Conservation (phyloP, 2,797 vertebrate genomes). For the Cyclura pinguis region DNA sequence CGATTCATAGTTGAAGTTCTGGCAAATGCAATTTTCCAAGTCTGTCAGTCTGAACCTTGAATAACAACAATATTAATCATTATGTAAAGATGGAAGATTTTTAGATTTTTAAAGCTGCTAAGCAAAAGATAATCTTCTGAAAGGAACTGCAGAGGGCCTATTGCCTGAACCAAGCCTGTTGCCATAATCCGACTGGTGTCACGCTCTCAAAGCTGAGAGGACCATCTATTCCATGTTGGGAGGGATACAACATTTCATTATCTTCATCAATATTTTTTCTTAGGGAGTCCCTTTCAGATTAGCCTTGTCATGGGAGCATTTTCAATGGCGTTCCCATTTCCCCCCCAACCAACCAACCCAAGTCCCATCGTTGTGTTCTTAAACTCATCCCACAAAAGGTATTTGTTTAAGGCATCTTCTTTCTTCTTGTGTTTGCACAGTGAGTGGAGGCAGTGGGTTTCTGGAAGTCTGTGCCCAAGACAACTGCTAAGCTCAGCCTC, state of each 20-base stretch:
- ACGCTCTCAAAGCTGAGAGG: slow-evolving; percentile 59
- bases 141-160: slow-evolving; percentile 66
- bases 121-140: slow-evolving; percentile 75
- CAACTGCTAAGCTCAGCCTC: slow-evolving; percentile 73
- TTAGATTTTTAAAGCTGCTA: slow-evolving; percentile 61
- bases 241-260: slow-evolving; percentile 71
- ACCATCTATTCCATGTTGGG: slow-evolving; percentile 41
- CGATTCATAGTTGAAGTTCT: slow-evolving; percentile 41
- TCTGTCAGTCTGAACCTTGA: slow-evolving; percentile 62
- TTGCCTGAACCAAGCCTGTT: slow-evolving; percentile 62
- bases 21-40: slow-evolving; percentile 64
- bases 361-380: slow-evolving; percentile 69
- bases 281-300: slow-evolving; percentile 62
- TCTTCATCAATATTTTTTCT: slow-evolving; percentile 65
- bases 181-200: slow-evolving; percentile 71
- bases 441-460: slow-evolving; percentile 63
- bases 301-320: slow-evolving; percentile 68
- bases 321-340: slow-evolving; percentile 64
- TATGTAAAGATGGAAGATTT: slow-evolving; percentile 58
- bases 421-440: slow-evolving; percentile 69
- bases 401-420: slow-evolving; percentile 69
- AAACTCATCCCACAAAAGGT: slow-evolving; percentile 72
- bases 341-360: slow-evolving; percentile 47
- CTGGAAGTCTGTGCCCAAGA: slow-evolving; percentile 71
- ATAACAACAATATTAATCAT: slow-evolving; percentile 64